These are phyloP conservation scores for Aplysina aerophoba DNA, from an alignment of 37 sponge, comb jelly and placozoan species.

Conservation along the genomic window DNA sequence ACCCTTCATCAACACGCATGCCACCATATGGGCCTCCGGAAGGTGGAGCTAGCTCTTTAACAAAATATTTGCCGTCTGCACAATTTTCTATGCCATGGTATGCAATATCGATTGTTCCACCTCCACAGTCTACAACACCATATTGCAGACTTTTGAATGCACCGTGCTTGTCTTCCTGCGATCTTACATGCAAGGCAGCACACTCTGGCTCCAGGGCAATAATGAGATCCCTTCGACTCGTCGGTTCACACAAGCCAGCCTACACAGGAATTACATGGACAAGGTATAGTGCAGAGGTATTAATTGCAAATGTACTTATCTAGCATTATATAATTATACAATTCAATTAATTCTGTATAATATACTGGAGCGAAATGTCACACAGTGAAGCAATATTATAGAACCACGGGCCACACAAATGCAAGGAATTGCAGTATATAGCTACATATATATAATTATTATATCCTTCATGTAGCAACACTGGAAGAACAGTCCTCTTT, in stretches of 20 bases:
- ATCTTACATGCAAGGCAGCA: slow-evolving; percentile 1
- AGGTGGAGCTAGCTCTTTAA: slow-evolving; percentile 18
- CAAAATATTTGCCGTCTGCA: not conserved
- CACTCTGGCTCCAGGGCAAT: slow-evolving; percentile 32
- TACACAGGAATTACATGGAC: too few relatives aligned
- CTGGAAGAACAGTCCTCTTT: too few relatives aligned
- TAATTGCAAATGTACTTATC: too few relatives aligned
- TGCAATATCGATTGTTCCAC: slow-evolving; percentile 24
- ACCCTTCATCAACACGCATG: slow-evolving; percentile 6
- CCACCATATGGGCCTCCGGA: slow-evolving; percentile 33
- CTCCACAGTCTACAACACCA: slow-evolving; percentile 35
- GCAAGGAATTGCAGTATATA: too few relatives aligned
- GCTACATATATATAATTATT: too few relatives aligned
- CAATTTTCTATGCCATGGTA: not conserved
- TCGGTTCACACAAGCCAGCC: slow-evolving; percentile 4
- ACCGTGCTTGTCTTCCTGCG: not conserved
- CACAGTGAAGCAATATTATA: too few relatives aligned
- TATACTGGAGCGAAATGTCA: too few relatives aligned
- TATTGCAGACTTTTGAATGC: not conserved
- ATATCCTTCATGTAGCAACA: too few relatives aligned
- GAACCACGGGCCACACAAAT: too few relatives aligned
- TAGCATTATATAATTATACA: too few relatives aligned
- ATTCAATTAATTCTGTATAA: too few relatives aligned
- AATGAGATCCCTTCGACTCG: not conserved
- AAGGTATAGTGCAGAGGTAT: too few relatives aligned